These are phyloP conservation scores for Microctonus hyperodae DNA, from an alignment of 2,888 invertebrate genomes.

Conservation along the genomic window DNA sequence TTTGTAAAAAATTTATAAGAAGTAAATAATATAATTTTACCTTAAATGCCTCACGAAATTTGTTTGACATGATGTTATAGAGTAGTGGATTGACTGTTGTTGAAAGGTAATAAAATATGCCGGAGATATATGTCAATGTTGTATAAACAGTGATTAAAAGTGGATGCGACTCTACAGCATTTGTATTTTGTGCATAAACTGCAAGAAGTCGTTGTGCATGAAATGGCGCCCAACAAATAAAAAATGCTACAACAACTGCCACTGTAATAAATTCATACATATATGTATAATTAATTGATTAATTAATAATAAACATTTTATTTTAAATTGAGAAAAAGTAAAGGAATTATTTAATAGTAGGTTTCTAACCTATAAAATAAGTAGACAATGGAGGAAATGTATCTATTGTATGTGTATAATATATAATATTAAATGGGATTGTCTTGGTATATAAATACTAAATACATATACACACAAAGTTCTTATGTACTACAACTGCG, in stretches of 20 bases:
- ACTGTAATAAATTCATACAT: constrained; percentile 65
- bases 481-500: constrained; percentile 5
- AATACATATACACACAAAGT: not conserved
- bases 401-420: too few species aligned
- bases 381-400: not conserved
- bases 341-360: not conserved
- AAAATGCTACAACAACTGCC: constrained; percentile 83
- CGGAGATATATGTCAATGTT: constrained; percentile 70
- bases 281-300: not conserved
- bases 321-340: too few species aligned
- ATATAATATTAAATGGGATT: constrained; percentile 8
- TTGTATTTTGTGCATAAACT: constrained; percentile 72
- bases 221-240: constrained; percentile 91
- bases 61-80: constrained; percentile 76
- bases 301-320: too few species aligned
- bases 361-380: not conserved
- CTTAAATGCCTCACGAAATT: constrained; percentile 76
- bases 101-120: constrained; percentile 73
- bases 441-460: not conserved
- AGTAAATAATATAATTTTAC: constrained; percentile 52
- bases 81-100: constrained; percentile 75
- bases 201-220: constrained; percentile 89
- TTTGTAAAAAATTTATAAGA: constrained; percentile 1
- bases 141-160: constrained; percentile 64
- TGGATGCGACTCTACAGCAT: constrained; percentile 64